Evolutionary conservation across 2,797 vertebrate genomes (phyloP), one percentile per base, ranked within the genome.

Genomic region (Coracias cyanogaster): DNA sequence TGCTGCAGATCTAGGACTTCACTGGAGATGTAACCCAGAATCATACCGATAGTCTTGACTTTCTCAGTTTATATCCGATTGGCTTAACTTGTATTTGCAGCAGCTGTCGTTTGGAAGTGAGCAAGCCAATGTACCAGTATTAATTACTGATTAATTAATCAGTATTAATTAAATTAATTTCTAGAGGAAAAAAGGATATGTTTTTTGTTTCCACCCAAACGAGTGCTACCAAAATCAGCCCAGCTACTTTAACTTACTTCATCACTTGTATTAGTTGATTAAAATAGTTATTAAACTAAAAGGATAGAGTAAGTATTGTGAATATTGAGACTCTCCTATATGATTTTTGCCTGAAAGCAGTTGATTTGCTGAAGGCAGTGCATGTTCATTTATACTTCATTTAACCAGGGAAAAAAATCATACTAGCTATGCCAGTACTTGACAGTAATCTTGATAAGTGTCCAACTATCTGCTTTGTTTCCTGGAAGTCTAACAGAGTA

Each of bases 211-310:
- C 66, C 16, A 29, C 31, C 12, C 33, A 37, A n/a, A 43, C 37
- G n/a, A 49, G 18, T 28, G 24, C 51, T 73, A 29, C 57, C n/a
- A 41, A 3, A 49, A 21, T 41, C 41, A 89, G 29, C 45, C 46
- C n/a, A 83, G 45, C 69, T 89, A 60, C 54, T 90, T 55, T 62
- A 49, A 51, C 45, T 73, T 88, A 46, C 31, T 33, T 82, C 29
- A 73, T 86, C 52, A 26, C 41, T 69, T 89, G 33, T 58, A 43
- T 70, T 91, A 76, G 46, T 15, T 89, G 69, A 89, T 67, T 41
- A 81, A 82, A 94, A 80, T 67, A 90, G 25, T 89, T 96, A 79
- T 74, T 94, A 96, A 96, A 92, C 88, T 86, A 29, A 93, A 92
- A 86, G 57, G 39, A 43, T 62, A 66, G 86, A 94, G 43, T 69